Evolutionary conservation across 2,797 vertebrate genomes (phyloP).

Genomic region (Harpagifer antarcticus): DNA sequence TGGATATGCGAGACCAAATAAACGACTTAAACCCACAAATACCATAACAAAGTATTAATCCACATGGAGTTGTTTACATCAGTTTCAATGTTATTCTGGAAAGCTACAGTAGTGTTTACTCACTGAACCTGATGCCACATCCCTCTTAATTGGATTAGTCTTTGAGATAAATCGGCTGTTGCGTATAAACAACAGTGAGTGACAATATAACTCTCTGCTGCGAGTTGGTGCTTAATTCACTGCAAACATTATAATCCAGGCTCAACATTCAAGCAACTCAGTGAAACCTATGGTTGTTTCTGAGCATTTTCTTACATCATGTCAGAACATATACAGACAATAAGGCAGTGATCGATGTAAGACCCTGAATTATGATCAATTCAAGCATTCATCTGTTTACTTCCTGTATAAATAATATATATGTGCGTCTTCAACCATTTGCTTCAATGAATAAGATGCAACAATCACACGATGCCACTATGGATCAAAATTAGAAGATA

Average conservation of each 20-base stretch:
- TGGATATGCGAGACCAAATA: background rate
- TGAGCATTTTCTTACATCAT: background rate
- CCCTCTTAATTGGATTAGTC: constrained; percentile 16
- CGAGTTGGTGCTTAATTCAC: constrained; percentile 22
- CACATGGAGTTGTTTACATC: background rate
- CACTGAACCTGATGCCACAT: background rate
- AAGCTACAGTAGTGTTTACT: background rate
- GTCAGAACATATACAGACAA: too few relatives aligned
- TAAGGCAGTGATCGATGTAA: too few relatives aligned
- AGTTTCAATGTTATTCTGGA: background rate
- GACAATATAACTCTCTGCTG: background rate
- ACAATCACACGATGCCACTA: too few relatives aligned
- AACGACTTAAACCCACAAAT: background rate
- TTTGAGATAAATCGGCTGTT: too few relatives aligned
- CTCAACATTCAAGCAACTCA: background rate
- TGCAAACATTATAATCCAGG: constrained; percentile 14
- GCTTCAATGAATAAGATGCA: too few relatives aligned
- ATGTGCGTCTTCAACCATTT: too few relatives aligned
- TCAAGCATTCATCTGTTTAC: too few relatives aligned
- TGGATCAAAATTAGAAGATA: too few relatives aligned
- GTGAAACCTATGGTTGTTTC: background rate
- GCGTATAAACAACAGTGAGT: too few relatives aligned
- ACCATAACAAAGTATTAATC: too few relatives aligned
- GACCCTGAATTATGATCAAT: too few relatives aligned
- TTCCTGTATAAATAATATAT: too few relatives aligned